Evolutionary conservation across 2,113 vertebrate genomes (phyloP).

Genomic region (Eurystomus gularis): DNA sequence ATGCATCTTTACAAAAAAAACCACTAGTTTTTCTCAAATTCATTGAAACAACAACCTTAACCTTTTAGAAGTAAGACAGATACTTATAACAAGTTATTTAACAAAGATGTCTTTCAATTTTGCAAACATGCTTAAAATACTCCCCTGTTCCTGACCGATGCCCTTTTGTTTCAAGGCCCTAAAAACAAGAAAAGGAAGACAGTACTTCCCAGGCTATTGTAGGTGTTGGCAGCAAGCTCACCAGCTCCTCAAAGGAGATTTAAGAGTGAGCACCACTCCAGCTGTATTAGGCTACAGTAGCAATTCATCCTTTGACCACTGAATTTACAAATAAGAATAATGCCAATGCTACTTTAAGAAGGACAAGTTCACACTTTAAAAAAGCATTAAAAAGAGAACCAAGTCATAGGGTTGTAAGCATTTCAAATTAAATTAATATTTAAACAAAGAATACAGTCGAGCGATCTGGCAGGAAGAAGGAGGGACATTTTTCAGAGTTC

Average conservation of each 20-base stretch:
- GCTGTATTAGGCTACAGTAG: slow-evolving; percentile 13
- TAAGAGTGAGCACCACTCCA: background rate
- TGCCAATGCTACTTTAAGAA: slow-evolving; percentile 25
- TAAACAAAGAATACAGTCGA: background rate
- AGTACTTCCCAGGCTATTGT: background rate
- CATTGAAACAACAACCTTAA: slow-evolving; percentile 9
- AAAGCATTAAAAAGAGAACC: background rate
- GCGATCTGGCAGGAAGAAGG: background rate
- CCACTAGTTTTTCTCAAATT: slow-evolving; percentile 27
- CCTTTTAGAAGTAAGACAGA: slow-evolving; percentile 15
- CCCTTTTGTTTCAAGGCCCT: slow-evolving; percentile 18
- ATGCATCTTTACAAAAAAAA: slow-evolving; percentile 35
- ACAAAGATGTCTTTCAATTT: slow-evolving; percentile 43
- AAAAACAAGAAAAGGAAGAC: background rate
- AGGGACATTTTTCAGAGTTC: background rate
- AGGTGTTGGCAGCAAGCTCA: slow-evolving; percentile 34
- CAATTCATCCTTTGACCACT: background rate
- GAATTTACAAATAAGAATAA: slow-evolving; percentile 30
- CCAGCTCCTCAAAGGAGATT: slow-evolving; percentile 6
- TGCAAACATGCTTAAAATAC: slow-evolving; percentile 41
- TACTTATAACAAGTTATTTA: slow-evolving; percentile 13
- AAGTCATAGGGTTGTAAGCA: slow-evolving; percentile 1
- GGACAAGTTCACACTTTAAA: background rate
- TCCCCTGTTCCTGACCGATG: background rate
- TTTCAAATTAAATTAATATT: slow-evolving; percentile 45